These are phyloP conservation scores for Stomorhina lunata DNA, from an alignment of 2,888 invertebrate genomes.

Conservation along the genomic window DNA sequence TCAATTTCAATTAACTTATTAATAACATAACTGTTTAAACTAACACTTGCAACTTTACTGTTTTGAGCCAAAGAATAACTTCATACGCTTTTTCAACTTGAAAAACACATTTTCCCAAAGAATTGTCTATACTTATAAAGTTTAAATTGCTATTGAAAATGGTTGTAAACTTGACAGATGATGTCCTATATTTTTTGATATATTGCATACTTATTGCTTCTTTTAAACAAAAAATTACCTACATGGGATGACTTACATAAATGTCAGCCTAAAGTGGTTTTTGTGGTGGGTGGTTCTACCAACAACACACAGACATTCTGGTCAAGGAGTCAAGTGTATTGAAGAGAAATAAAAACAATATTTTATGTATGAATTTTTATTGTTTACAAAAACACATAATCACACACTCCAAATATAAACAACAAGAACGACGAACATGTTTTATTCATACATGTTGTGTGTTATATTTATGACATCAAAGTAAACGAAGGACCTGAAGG, in stretches of 20 bases:
- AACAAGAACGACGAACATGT: conserved; percentile 28
- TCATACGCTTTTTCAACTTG: neutral
- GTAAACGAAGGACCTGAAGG: neutral
- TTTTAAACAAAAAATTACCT: neutral
- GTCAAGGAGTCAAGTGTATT: conserved; percentile 1
- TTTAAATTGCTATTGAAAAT: conserved; percentile 55
- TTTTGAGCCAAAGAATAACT: too few relatives aligned
- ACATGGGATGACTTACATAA: conserved; percentile 8
- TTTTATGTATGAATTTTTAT: conserved; percentile 27
- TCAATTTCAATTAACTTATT: too few relatives aligned
- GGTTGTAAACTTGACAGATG: conserved; percentile 29
- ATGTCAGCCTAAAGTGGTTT: too few relatives aligned
- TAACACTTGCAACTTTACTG: too few relatives aligned
- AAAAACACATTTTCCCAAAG: neutral
- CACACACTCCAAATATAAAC: neutral
- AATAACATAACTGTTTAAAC: too few relatives aligned
- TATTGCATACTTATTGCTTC: neutral
- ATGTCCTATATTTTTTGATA: neutral
- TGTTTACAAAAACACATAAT: conserved; percentile 9
- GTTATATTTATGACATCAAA: conserved; percentile 49
- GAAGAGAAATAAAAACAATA: conserved; percentile 25
- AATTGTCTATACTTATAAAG: conserved; percentile 18
- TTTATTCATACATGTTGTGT: conserved; percentile 53
- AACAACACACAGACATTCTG: too few relatives aligned
- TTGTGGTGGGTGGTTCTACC: neutral